Evolutionary conservation across 2,888 invertebrate genomes (phyloP).

Genomic region (Xestoiulus laeticollis): DNA sequence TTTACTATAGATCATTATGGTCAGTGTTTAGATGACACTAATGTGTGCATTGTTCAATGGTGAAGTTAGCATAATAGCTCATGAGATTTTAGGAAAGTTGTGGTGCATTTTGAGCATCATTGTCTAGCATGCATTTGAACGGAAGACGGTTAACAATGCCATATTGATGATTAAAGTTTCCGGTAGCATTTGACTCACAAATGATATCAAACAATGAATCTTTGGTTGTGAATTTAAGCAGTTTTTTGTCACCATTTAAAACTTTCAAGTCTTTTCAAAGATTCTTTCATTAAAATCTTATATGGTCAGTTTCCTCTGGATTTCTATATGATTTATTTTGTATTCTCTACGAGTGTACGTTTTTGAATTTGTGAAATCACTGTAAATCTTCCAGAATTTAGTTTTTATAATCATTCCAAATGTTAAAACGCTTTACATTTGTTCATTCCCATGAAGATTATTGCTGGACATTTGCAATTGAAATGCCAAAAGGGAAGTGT

Average conservation of each 20-base stretch:
- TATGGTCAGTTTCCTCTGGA: no score
- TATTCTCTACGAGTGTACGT: no score
- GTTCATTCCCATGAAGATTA: not conserved
- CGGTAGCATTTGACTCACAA: not conserved
- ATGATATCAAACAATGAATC: not conserved
- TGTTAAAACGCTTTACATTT: no score
- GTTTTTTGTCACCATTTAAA: not conserved
- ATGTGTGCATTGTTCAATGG: not conserved
- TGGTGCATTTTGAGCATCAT: not conserved
- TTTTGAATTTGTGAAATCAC: no score
- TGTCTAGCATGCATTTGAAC: not conserved
- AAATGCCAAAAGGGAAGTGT: not conserved
- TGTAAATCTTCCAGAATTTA: not conserved
- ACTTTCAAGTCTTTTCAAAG: no score
- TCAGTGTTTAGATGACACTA: not conserved
- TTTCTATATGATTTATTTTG: no score
- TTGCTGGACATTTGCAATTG: not conserved
- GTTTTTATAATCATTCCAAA: no score
- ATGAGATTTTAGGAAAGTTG: not conserved
- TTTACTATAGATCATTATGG: not conserved
- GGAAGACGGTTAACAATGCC: not conserved
- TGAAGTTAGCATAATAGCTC: not conserved
- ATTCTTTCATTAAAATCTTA: no score
- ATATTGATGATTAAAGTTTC: not conserved
- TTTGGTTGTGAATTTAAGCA: not conserved